Percentiles rank a stretch among this genome's conserved stretches.
phyloP scores from a whole-genome alignment of 2,797 vertebrate species.

The Crenuchus spilurus region DNA sequence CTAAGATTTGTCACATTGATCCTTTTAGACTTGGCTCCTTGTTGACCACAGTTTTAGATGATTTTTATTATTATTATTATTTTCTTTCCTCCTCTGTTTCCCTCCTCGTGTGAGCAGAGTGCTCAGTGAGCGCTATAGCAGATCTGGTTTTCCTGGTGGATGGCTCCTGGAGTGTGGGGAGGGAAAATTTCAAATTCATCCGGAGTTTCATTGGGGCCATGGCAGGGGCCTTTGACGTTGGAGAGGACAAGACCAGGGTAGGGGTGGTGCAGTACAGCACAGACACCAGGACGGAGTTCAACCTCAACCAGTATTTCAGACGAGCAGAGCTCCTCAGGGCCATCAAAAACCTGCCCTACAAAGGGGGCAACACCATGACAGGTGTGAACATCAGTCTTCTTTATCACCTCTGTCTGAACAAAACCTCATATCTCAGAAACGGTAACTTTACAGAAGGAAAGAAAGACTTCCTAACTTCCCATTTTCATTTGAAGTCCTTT shows the following conservation, averaged over 20 bases:
- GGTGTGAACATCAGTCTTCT: too few relatives aligned
- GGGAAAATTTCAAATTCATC: conserved; percentile 95
- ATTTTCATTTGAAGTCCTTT: too few relatives aligned
- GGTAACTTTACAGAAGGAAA: too few relatives aligned
- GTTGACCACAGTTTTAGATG: neutral
- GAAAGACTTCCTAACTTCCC: too few relatives aligned
- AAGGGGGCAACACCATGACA: conserved; percentile 99
- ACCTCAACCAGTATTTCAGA: conserved; percentile 86
- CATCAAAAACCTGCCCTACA: conserved; percentile 94
- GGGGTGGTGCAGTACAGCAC: conserved; percentile 96
- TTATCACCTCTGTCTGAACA: too few relatives aligned
- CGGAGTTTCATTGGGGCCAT: conserved; percentile 90
- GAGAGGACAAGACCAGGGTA: conserved; percentile 92
- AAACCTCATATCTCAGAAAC: too few relatives aligned
- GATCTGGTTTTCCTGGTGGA: conserved; percentile 97
- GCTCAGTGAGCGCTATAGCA: conserved; percentile 90
- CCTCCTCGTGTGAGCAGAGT: conserved; percentile 76
- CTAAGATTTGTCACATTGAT: neutral
- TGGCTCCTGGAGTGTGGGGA: conserved; percentile 98
- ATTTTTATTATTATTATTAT: neutral
- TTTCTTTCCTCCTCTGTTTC: conserved; percentile 39
- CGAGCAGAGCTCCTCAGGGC: conserved; percentile 88
- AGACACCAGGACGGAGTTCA: conserved; percentile 96
- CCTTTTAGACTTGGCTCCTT: neutral
- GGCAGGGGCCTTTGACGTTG: conserved; percentile 94